A percentile compares a stretch with the other conserved stretches of the same genome.
Conservation (phyloP, 2,888 invertebrate species). For the Chaitophorus viminalis region DNA sequence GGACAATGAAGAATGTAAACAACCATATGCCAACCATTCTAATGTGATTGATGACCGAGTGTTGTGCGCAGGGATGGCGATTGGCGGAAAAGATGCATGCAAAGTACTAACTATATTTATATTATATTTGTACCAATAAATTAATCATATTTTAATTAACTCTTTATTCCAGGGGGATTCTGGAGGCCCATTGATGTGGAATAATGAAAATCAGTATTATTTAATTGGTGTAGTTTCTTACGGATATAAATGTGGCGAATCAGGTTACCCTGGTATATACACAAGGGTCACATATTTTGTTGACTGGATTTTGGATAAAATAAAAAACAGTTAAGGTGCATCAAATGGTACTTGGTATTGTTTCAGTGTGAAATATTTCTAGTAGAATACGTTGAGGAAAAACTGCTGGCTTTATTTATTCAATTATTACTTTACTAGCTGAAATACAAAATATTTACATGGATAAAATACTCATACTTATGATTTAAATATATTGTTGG, state of each 20-base stretch:
- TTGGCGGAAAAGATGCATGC: conserved; percentile 79
- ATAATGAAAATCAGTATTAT: conserved; percentile 69
- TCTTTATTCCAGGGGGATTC: conserved; percentile 75
- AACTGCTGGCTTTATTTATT: too few relatives aligned
- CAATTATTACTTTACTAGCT: too few relatives aligned
- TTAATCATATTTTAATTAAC: neutral
- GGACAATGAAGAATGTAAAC: conserved; percentile 72
- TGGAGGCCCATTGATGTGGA: conserved; percentile 81
- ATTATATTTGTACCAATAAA: neutral
- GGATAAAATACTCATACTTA: too few relatives aligned
- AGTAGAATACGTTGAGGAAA: neutral
- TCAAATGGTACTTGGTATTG: too few relatives aligned
- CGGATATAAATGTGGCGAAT: conserved; percentile 73
- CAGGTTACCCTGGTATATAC: conserved; percentile 78
- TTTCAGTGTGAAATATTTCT: neutral
- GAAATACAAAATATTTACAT: too few relatives aligned
- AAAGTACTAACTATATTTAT: conserved; percentile 69
- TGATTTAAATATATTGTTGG: too few relatives aligned
- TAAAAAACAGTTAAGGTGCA: conserved; percentile 49
- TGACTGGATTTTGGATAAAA: conserved; percentile 72
- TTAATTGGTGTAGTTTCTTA: conserved; percentile 77
- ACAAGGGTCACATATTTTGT: conserved; percentile 75
- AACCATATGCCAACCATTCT: conserved; percentile 71
- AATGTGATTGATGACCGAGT: conserved; percentile 67
- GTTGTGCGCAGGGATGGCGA: conserved; percentile 76